Evolutionary conservation across 2,888 invertebrate species (phyloP).

Genomic region (Anarsia innoxiella): DNA sequence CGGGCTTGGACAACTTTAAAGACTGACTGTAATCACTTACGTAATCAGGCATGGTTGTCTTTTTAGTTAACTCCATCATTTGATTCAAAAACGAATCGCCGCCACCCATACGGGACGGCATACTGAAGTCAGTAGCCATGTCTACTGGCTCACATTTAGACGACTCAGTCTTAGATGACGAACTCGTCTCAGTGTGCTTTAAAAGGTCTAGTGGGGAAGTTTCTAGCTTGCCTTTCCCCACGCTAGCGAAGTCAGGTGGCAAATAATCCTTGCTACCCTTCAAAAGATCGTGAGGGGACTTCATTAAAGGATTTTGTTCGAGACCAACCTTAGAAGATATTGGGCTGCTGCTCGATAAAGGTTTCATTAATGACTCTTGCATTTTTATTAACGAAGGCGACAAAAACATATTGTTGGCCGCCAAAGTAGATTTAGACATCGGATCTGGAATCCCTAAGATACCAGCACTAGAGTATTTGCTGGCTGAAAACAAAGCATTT

Average conservation of each 20-base stretch:
- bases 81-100: slow-evolving; percentile 69
- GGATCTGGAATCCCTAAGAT: slow-evolving; percentile 83
- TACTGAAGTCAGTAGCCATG: slow-evolving; percentile 60
- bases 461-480: slow-evolving; percentile 77
- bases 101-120: slow-evolving; percentile 60
- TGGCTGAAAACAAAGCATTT: slow-evolving; percentile 79
- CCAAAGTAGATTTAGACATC: slow-evolving; percentile 82
- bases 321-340: slow-evolving; percentile 61
- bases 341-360: slow-evolving; percentile 74
- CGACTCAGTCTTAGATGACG: slow-evolving; percentile 68
- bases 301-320: slow-evolving; percentile 61
- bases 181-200: slow-evolving; percentile 56
- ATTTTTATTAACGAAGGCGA: slow-evolving; percentile 83
- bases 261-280: slow-evolving; percentile 66
- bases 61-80: slow-evolving; percentile 70
- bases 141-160: slow-evolving; percentile 49
- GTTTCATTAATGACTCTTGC: slow-evolving; percentile 78
- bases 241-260: slow-evolving; percentile 72
- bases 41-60: slow-evolving; percentile 70
- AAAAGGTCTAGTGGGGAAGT: slow-evolving; percentile 50
- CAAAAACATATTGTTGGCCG: slow-evolving; percentile 86
- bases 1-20: slow-evolving; percentile 75
- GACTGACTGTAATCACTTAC: slow-evolving; percentile 70
- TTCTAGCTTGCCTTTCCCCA: slow-evolving; percentile 68
- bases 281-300: slow-evolving; percentile 59